Conservation (phyloP, 2,797 vertebrate species). For the Lepus townsendii region DNA sequence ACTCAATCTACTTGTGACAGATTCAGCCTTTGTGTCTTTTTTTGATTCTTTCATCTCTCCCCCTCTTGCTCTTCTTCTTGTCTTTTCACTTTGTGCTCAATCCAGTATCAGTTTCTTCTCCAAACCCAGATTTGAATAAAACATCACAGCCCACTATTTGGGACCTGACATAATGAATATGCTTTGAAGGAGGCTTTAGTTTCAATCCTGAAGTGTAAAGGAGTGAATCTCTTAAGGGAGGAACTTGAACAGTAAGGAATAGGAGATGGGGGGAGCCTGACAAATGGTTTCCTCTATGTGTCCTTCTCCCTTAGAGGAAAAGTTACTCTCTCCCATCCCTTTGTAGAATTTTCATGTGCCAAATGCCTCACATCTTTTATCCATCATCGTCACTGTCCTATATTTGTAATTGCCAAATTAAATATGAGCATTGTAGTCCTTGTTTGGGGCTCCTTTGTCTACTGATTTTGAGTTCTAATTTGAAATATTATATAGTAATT, state of each 20-base stretch:
- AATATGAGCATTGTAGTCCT: no score
- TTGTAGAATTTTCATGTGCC: no score
- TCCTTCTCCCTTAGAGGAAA: background rate
- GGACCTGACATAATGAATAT: background rate
- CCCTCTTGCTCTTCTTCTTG: background rate
- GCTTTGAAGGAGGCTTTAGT: background rate
- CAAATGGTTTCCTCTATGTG: background rate
- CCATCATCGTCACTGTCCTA: no score
- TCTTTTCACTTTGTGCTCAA: background rate
- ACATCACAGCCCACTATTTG: background rate
- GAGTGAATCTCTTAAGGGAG: background rate
- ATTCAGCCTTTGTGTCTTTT: background rate
- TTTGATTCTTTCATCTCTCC: background rate
- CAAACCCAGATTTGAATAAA: background rate
- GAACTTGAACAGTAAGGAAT: background rate
- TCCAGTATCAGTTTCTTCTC: background rate
- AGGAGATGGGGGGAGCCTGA: background rate
- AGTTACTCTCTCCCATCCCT: background rate
- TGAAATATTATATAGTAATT: no score
- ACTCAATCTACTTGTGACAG: background rate
- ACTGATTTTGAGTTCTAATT: no score
- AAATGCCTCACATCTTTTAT: no score
- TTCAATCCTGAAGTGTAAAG: background rate
- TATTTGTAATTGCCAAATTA: no score
- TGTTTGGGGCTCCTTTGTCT: no score